phyloP scores from a whole-genome alignment of 2,888 invertebrate species.

The Drosophila greeni region DNA sequence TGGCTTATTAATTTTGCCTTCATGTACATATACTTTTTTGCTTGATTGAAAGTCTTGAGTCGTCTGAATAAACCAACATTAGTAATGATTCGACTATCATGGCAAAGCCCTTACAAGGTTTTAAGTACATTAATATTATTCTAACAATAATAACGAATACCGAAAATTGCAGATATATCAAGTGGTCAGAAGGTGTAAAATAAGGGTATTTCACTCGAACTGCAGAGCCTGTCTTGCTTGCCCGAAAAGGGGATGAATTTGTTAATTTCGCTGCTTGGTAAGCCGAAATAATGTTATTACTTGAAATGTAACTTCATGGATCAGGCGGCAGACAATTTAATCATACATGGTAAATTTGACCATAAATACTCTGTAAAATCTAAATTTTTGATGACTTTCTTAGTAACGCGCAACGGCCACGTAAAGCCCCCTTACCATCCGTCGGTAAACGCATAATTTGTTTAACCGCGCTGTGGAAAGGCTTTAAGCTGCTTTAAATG shows the following conservation, averaged over 20 bases:
- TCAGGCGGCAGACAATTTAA: slow-evolving; percentile 54
- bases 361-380: slow-evolving; percentile 19
- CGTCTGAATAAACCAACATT: not conserved
- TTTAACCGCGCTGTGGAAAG: not conserved
- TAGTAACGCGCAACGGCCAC: not conserved
- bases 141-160: too few species aligned
- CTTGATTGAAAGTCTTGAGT: not conserved
- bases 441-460: not conserved
- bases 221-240: not conserved
- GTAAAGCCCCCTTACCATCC: slow-evolving; percentile 1
- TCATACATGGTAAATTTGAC: slow-evolving; percentile 57
- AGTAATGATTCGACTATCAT: not conserved
- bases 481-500: not conserved
- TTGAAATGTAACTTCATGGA: slow-evolving; percentile 43
- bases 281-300: slow-evolving; percentile 75
- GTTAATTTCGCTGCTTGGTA: slow-evolving; percentile 68
- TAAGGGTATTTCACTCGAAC: slow-evolving; percentile 5
- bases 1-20: too few species aligned
- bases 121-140: not conserved
- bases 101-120: not conserved
- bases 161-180: not conserved
- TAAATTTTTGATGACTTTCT: slow-evolving; percentile 9
- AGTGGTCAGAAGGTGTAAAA: slow-evolving; percentile 14
- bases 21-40: too few species aligned
- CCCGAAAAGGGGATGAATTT: slow-evolving; percentile 51